A percentile compares a stretch with the other conserved stretches of the same genome.
These are phyloP conservation scores for Sarcophilus harrisii DNA, from an alignment of 2,797 vertebrate genomes.

Conservation along the genomic window DNA sequence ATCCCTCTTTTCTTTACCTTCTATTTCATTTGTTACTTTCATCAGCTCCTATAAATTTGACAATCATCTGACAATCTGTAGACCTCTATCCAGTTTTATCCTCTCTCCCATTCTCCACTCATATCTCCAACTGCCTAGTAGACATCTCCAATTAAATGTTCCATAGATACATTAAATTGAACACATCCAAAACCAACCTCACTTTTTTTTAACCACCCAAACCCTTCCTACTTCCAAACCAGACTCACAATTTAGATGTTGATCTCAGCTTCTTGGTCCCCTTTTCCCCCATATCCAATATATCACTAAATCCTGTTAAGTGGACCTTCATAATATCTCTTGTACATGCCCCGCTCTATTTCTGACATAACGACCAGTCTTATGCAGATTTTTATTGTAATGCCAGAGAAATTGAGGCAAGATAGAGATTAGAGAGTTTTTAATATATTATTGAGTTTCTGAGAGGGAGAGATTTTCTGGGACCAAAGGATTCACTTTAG, in stretches of 20 bases:
- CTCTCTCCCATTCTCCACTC: neutral
- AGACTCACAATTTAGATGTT: neutral
- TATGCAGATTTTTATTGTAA: neutral
- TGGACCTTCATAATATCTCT: neutral
- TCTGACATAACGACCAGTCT: neutral
- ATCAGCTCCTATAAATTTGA: neutral
- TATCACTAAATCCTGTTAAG: neutral
- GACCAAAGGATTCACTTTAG: too few species aligned
- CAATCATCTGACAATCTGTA: neutral
- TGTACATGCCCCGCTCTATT: neutral
- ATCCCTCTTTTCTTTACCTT: neutral
- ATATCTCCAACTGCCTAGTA: neutral
- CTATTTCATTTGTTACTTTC: neutral
- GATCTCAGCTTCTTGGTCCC: neutral
- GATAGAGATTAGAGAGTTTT: too few species aligned
- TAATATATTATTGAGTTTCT: too few species aligned
- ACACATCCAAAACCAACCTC: neutral
- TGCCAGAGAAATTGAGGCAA: too few species aligned
- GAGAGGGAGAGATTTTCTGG: too few species aligned
- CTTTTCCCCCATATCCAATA: neutral
- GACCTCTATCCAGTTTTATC: neutral
- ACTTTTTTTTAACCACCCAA: neutral
- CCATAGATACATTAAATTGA: neutral
- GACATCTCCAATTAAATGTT: neutral
- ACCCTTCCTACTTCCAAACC: neutral